Conservation (phyloP, 2,797 vertebrate species). For the Pygocentrus nattereri region DNA sequence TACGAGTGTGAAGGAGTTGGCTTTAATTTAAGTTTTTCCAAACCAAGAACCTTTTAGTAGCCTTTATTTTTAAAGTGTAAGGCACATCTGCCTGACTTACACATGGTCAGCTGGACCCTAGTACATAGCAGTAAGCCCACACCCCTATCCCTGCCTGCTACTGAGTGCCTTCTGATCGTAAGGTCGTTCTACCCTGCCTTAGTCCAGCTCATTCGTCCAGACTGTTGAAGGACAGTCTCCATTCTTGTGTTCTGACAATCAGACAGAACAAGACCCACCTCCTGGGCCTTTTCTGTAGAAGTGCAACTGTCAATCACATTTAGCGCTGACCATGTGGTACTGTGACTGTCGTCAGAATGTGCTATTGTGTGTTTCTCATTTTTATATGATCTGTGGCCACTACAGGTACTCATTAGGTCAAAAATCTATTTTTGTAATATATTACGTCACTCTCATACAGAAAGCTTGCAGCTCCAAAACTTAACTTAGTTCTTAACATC, state of each 20-base stretch:
- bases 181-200: slow-evolving; percentile 10
- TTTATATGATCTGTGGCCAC: background rate
- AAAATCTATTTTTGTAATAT: slow-evolving; percentile 4
- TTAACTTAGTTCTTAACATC: background rate
- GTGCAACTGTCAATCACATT: background rate
- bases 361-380: background rate
- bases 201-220: slow-evolving; percentile 12
- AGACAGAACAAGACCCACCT: slow-evolving; percentile 16
- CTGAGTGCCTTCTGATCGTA: slow-evolving; percentile 47
- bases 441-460: background rate
- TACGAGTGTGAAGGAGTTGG: background rate
- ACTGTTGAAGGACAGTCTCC: slow-evolving; percentile 1
- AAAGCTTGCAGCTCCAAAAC: background rate
- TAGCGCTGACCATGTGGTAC: background rate
- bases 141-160: background rate
- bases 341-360: background rate
- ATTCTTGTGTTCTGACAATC: slow-evolving; percentile 50
- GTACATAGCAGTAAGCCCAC: background rate
- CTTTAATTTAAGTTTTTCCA: background rate
- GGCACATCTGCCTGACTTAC: background rate
- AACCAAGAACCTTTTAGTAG: background rate
- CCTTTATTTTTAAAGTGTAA: background rate
- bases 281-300: background rate
- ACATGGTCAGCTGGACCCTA: background rate
- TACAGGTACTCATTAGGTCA: background rate